phyloP scores from a whole-genome alignment of 2,113 vertebrate species.

The Canis aureus region DNA sequence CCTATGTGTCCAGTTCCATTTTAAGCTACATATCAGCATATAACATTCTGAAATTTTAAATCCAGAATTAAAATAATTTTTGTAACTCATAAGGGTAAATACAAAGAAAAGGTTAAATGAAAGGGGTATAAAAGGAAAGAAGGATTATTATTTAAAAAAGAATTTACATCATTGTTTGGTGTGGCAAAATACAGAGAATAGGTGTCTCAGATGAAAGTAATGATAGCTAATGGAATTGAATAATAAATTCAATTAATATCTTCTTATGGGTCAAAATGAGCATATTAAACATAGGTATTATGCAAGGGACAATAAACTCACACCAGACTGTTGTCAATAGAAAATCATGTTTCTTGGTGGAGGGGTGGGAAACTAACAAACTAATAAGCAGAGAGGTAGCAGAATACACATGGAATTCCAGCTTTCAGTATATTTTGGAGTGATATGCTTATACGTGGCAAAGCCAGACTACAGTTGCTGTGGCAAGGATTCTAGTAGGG shows the following conservation, averaged over 20 bases:
- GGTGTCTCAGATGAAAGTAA: background rate
- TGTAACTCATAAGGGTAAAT: background rate
- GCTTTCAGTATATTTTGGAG: background rate
- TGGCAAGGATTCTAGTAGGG: background rate
- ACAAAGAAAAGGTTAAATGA: background rate
- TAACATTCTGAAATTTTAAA: background rate
- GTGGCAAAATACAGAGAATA: background rate
- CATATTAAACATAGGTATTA: background rate
- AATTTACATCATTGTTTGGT: background rate
- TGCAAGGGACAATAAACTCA: background rate
- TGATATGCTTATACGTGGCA: rapidly evolving
- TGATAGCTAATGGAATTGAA: background rate
- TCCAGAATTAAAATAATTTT: slow-evolving; percentile 39
- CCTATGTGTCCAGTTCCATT: background rate
- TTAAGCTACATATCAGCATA: background rate
- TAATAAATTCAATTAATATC: background rate
- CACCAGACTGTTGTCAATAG: background rate
- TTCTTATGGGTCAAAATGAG: background rate
- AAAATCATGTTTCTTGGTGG: background rate
- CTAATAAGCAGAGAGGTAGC: background rate
- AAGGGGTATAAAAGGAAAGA: background rate
- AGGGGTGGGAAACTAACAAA: background rate
- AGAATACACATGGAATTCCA: background rate
- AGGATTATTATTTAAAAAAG: background rate
- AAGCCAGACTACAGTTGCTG: rapidly evolving